These are phyloP conservation scores for Crocallis elinguaria DNA, from an alignment of 2,888 invertebrate species.

Conservation along the genomic window DNA sequence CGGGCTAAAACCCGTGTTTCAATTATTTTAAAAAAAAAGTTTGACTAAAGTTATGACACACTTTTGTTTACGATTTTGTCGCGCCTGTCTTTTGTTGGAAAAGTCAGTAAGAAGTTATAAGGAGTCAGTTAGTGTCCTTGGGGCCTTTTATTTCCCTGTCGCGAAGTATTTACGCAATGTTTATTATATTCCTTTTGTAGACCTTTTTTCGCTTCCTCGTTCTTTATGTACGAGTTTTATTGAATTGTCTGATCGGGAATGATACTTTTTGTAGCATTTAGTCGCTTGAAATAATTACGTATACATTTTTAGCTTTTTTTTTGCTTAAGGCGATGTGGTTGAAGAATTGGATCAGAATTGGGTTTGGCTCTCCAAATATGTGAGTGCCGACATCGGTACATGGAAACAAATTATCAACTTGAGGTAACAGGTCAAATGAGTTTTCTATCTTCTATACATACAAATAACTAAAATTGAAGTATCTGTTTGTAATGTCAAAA, in stretches of 20 bases:
- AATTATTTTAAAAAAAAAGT: background rate
- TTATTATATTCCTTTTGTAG: conserved; percentile 13
- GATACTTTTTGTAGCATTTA: background rate
- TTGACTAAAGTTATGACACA: conserved; percentile 8
- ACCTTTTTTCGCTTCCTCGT: conserved; percentile 3
- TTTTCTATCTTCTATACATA: no score
- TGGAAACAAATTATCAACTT: no score
- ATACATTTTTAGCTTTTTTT: no score
- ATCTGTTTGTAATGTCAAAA: no score
- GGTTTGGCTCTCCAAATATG: no score
- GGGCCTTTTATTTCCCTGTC: conserved; percentile 16
- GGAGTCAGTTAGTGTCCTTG: conserved; percentile 16
- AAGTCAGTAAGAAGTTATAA: conserved; percentile 20
- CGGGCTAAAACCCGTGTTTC: background rate
- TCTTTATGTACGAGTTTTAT: conserved; percentile 10
- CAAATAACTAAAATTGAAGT: no score
- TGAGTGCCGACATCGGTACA: no score
- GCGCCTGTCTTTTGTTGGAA: conserved; percentile 26
- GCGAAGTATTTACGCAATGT: conserved; percentile 18
- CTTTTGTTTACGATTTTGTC: conserved; percentile 29
- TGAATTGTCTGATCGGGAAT: background rate
- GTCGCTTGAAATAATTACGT: background rate
- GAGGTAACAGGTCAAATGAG: no score
- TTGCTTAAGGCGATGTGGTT: no score
- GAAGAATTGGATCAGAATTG: no score